Percentiles rank a stretch among this genome's conserved stretches.
phyloP scores from a whole-genome alignment of 2,888 invertebrate species.

The Acleris literana region DNA sequence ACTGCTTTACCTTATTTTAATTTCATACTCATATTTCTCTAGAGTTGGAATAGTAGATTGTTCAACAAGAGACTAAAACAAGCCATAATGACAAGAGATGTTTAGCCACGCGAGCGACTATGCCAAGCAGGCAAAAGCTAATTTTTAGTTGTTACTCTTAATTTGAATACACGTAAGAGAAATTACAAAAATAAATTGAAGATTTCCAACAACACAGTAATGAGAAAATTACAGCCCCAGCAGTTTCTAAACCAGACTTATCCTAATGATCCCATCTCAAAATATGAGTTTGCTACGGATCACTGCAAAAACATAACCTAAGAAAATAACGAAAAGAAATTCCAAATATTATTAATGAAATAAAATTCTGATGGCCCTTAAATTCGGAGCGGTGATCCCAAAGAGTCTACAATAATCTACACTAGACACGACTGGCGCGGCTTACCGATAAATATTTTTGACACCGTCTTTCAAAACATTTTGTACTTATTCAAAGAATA shows the following conservation, averaged over 20 bases:
- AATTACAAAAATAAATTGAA: neutral
- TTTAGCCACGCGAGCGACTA: no score
- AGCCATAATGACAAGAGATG: no score
- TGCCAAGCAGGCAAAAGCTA: no score
- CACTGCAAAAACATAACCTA: conserved; percentile 45
- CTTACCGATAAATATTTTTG: neutral
- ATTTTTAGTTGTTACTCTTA: no score
- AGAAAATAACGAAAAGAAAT: conserved; percentile 35
- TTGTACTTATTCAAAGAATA: no score
- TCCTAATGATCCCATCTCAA: neutral
- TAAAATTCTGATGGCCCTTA: conserved; percentile 44
- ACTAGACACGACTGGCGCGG: conserved; percentile 6
- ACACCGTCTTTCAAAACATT: neutral
- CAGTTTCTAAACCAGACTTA: neutral
- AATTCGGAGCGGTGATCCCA: conserved; percentile 1
- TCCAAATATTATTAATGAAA: conserved; percentile 4
- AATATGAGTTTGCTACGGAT: conserved; percentile 34
- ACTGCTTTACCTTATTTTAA: no score
- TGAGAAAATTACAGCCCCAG: neutral
- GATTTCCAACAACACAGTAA: neutral
- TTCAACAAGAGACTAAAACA: no score
- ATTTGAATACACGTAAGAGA: no score
- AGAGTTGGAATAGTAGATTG: no score
- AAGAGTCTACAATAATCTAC: neutral
- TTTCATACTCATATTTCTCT: no score